Base-by-base conservation (phyloP, 2,113 vertebrate genomes). In the Monopterus albus region DNA sequence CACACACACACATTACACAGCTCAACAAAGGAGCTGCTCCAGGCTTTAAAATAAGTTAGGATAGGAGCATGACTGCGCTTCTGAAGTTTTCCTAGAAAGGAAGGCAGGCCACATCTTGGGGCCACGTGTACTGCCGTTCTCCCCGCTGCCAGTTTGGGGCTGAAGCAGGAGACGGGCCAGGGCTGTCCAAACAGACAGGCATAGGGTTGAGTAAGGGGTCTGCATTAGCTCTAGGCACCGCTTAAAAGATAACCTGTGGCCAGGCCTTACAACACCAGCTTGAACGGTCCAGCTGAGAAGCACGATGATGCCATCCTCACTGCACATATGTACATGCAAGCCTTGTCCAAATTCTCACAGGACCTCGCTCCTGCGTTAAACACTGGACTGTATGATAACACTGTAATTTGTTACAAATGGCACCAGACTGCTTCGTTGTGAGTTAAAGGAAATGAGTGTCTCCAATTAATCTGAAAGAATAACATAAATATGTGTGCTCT, bases 21-120 rank as follows among this genome's bases (percentile, higher is more conserved):
- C 47, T 57, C 62, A 82, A 81, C 84, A 88, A 83, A 82, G 50
- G 43, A 70, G 51, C 49, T 33, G 47, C 77, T 50, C 13, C 31
- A 47, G 60, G 58, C 80, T 80, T 85, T 82, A 77, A 88, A 81
- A 82, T 87, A 67, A 78, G 63, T 15, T 59, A 25, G 62, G 45
- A 61, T 56, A 5, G 26, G 75, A 79, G 67, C 36, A 42, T 73
- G 60, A 69, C 71, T 87, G 26, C 45, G 74, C 71, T 78, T 79
- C 31, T 71, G 72, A 80, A 75, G 74, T 75, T 70, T 86, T 87
- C 75, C 33, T 10, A 79, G 43, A 65, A 49, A 66, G 72, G 66
- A 77, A 62, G 55, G 45, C 42, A 5, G 51, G 25, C 51, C 77
- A 90, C 88, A 87, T 90, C 81, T 88, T 89, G 86, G 84, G 75